Percentiles rank a stretch among this genome's conserved stretches.
These are phyloP conservation scores for Aspiorhynchus laticeps DNA, from an alignment of 2,113 vertebrate genomes.

Conservation along the genomic window DNA sequence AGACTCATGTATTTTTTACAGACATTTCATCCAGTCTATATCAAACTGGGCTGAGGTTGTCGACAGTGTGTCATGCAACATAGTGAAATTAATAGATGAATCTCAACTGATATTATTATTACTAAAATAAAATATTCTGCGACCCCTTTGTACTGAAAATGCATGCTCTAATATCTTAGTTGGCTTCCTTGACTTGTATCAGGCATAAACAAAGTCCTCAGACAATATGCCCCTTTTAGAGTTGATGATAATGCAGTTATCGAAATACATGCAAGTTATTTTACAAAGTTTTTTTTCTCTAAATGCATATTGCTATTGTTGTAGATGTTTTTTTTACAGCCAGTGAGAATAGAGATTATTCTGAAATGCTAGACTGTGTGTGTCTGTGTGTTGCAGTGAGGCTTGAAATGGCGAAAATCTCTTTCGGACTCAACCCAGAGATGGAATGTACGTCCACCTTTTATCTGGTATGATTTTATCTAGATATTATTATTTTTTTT, in stretches of 20 bases:
- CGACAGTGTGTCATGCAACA: not conserved
- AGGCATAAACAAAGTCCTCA: not conserved
- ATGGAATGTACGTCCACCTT: slow-evolving; percentile 7
- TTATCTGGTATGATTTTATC: slow-evolving; percentile 48
- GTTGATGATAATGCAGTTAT: not conserved
- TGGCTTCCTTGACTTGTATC: not conserved
- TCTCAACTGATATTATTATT: not conserved
- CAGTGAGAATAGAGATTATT: slow-evolving; percentile 25
- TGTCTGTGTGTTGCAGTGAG: slow-evolving; percentile 44
- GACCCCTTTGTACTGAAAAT: not conserved
- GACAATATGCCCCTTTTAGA: not conserved
- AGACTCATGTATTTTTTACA: not conserved
- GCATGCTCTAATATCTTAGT: not conserved
- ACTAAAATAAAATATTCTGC: not conserved
- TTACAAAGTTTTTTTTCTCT: not conserved
- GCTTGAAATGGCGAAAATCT: slow-evolving; percentile 51
- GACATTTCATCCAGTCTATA: not conserved
- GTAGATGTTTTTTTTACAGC: not conserved
- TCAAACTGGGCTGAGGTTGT: not conserved
- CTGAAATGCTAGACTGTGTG: slow-evolving; percentile 25
- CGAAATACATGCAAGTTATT: not conserved
- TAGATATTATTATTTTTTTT: not conserved
- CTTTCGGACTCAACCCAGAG: slow-evolving; percentile 17
- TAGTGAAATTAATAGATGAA: not conserved
- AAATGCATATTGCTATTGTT: slow-evolving; percentile 24